These are phyloP conservation scores for Periparus ater DNA, from an alignment of 2,797 vertebrate genomes.

Conservation along the genomic window DNA sequence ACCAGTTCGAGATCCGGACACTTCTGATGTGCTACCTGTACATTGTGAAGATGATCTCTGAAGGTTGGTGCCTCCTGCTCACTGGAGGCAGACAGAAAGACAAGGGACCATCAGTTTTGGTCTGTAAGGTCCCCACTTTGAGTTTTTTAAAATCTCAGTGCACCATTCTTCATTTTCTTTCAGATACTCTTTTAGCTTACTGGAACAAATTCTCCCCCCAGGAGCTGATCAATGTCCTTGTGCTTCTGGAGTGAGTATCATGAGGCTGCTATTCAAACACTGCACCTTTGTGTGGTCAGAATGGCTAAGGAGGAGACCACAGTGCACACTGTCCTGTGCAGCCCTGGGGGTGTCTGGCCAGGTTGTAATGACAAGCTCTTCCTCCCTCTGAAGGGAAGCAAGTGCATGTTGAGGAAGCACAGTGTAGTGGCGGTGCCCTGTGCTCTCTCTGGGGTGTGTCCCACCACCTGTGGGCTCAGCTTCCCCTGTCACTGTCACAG, in stretches of 20 bases:
- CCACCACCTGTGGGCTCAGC: background rate
- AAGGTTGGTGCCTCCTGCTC: conserved; percentile 80
- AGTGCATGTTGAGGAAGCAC: background rate
- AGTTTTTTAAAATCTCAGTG: background rate
- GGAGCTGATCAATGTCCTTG: conserved; percentile 91
- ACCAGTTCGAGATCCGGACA: conserved; percentile 90
- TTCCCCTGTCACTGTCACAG: background rate
- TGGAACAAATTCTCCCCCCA: conserved; percentile 94
- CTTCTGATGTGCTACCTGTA: conserved; percentile 93
- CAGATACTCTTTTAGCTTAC: conserved; percentile 90
- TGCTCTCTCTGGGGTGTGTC: background rate
- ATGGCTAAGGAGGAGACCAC: background rate
- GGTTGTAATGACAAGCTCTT: background rate
- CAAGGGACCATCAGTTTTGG: background rate
- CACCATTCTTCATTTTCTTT: conserved; percentile 10
- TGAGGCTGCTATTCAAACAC: background rate
- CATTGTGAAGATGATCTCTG: conserved; percentile 89
- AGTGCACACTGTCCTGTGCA: background rate
- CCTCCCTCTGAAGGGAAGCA: background rate
- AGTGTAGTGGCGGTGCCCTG: background rate
- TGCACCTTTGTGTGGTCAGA: background rate
- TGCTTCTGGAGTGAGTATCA: conserved; percentile 91
- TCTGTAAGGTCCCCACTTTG: background rate
- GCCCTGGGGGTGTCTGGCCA: background rate
- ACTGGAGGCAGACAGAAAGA: background rate